Base-by-base conservation (phyloP, 1,140 invertebrate species). In the Panagrolaimus sp. region DNA sequence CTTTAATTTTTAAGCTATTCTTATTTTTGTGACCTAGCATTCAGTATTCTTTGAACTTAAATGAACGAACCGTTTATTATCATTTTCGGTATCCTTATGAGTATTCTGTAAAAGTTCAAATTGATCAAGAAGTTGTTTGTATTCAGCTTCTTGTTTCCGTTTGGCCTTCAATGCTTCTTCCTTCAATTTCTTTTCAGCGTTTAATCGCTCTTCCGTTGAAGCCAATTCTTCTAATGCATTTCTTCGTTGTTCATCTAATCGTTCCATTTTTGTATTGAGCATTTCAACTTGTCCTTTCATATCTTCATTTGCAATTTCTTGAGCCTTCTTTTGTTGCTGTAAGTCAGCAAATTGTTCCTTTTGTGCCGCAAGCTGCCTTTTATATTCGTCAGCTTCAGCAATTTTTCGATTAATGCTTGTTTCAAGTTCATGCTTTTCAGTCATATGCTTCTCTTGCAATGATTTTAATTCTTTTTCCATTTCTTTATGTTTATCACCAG, bases 111-210 rank as follows among this genome's bases (percentile, higher is more conserved):
- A 28, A 17, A 72, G 38, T 44, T 75, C 72, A 21, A 77, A 43
- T 45, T 78, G 72, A 62, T 73, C 73, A 17, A 55, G 52, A 14
- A 77, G 38, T 14, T 67, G 64, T 52, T 78, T 78, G 17, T 73
- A 47, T 47, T 78, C 73, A 26, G 43, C 44, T 64, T 78, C 77
- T 9, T 74, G 67, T 44, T 76, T 78, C 94, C 71, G 94, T 94
- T 68, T 94, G 88, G 87, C 97, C 97, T 79, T 98, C 88, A 86
- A 97, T 94, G 75, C 92, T 91, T 86, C 98, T 94, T 81, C 96
- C 72, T 78, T 88, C 87, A 84, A 93, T 90, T 88, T 93, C 97
- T 81, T 89, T 88, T 78, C 76, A 32, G 62, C 69, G 0, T 58
- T 24, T 32, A 78, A 66, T 21, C 75, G 68, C n/a, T 79, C 73